Conservation (phyloP, 2,797 vertebrate species). For the Anabacerthia variegaticeps region DNA sequence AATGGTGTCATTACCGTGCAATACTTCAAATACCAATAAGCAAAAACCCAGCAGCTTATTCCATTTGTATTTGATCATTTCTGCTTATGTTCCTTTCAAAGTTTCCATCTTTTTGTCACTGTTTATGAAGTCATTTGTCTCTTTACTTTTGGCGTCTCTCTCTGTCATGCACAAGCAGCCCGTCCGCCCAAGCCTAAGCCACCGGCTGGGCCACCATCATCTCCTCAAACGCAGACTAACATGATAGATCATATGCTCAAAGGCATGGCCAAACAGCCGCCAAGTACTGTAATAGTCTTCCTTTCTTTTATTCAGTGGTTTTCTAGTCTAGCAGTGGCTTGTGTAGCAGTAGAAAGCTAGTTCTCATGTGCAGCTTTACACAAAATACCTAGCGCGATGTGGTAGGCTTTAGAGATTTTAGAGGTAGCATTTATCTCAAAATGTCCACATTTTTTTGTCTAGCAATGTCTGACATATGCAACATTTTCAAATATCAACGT, state of each 20-base stretch:
- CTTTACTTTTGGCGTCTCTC: conserved; percentile 79
- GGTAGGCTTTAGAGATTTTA: conserved; percentile 68
- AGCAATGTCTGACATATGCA: conserved; percentile 85
- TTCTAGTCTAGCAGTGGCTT: conserved; percentile 73
- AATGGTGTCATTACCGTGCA: conserved; percentile 36
- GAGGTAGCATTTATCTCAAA: conserved; percentile 79
- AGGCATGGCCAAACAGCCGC: conserved; percentile 81
- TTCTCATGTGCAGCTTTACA: conserved; percentile 50
- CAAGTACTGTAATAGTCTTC: conserved; percentile 82
- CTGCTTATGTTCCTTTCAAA: conserved; percentile 77
- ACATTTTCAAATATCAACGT: conserved; percentile 87
- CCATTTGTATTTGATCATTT: conserved; percentile 68
- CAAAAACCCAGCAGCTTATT: conserved; percentile 61
- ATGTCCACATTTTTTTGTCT: conserved; percentile 85
- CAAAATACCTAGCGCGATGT: conserved; percentile 59
- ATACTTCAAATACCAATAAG: not conserved
- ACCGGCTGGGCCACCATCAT: conserved; percentile 76
- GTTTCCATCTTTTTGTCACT: conserved; percentile 75
- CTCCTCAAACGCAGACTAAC: conserved; percentile 80
- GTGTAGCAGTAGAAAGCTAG: conserved; percentile 61
- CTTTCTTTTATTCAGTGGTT: conserved; percentile 71
- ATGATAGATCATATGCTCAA: conserved; percentile 81
- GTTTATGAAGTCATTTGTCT: conserved; percentile 79
- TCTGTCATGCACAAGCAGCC: conserved; percentile 77
- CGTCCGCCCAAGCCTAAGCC: conserved; percentile 74